Evolutionary conservation across 2,113 vertebrate genomes (phyloP), one percentile per base, ranked within the genome.

Genomic region (Melanerpes aurifrons): DNA sequence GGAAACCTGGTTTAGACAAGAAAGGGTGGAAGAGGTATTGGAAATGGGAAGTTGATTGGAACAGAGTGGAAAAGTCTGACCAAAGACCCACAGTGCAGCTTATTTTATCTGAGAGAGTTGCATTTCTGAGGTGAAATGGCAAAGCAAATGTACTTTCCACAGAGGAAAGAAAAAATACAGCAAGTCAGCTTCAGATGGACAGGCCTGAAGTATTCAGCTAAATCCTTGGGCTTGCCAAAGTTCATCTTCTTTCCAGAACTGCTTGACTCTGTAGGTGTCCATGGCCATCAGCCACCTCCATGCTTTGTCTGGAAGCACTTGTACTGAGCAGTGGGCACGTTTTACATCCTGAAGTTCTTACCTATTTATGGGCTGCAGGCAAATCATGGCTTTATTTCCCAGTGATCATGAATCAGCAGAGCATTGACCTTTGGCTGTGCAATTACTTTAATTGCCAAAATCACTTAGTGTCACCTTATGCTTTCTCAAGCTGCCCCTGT

Each of bases 301-400:
- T 40, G 35, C 21, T 81, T 17, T 14, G 22, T 5, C 53, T 63
- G 25, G 19, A 58, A 54, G 4, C 4, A 2, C 25, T 62, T 72
- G 18, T 80, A 26, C 58, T 6, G 22, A 26, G 10, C 3, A 25
- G 37, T 0, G 2, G 43, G 6, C 24, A 25, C 19, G 13, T 20
- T 25, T 37, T 71, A 15, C 28, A 54, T 64, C 15, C 2, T 2
- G 25, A 45, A 4, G 15, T 12, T 6, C 19, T 54, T 77, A 29
- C 8, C 45, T 50, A 8, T 28, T 20, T 26, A 61, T 5, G 22
- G 47, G 19, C 57, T 83, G 7, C 25, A 68, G 35, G 28, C 19
- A 59, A 54, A 37, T 25, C 24, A 16, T 7, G 7, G 0, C 31
- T 91, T 76, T 17, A 22, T 63, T 76, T 76, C 62, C 15, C 54